Evolutionary conservation across 2,888 invertebrate species (phyloP), one percentile per base, ranked within the genome.

Genomic region (Papilio gigon): DNA sequence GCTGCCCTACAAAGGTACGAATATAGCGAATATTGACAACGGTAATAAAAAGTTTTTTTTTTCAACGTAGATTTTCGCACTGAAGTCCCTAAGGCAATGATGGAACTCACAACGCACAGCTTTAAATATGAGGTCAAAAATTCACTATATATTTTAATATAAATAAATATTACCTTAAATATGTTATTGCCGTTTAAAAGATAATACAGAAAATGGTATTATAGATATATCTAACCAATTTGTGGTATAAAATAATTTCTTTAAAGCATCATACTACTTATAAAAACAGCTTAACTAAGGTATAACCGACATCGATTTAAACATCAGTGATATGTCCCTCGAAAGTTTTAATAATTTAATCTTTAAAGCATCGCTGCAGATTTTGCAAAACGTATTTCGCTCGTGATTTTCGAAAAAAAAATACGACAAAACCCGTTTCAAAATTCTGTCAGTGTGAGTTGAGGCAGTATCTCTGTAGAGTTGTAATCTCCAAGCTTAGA

Each of bases 401-500:
- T n/a, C n/a, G n/a, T n/a, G n/a, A n/a, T n/a, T n/a, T 17, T 5
- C 1, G 12, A 6, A n/a, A 14, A 50, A 50, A 50, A 14, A 27
- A 30, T 30, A 30, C 8, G 3, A 17, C n/a, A 56, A 56, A n/a
- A 9, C 8, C 1, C 12, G n/a, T 1, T 35, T 3, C 8, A 30
- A 58, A 22, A 59, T 37, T 59, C 11, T 1, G 37, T 14, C 14
- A 9, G 40, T 67, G 59, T 68, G 68, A 40, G 68, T 44, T 62
- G 40, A 27, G 40, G 27, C 33, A 22, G 37, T 63, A 63, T 64
- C 56, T 37, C 14, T 58, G 62, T 22, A 62, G 42, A 68, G 63
- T 64, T 68, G 64, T 68, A 68, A 68, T 68, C 68, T 62, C 35
- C 58, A 35, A 59, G 63, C 59, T 64, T 58, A 63, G 56, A 64